Percentiles rank a stretch among this genome's conserved stretches.
These are phyloP conservation scores for Premnoplex brunnescens DNA, from an alignment of 2,797 vertebrate species.

Conservation along the genomic window DNA sequence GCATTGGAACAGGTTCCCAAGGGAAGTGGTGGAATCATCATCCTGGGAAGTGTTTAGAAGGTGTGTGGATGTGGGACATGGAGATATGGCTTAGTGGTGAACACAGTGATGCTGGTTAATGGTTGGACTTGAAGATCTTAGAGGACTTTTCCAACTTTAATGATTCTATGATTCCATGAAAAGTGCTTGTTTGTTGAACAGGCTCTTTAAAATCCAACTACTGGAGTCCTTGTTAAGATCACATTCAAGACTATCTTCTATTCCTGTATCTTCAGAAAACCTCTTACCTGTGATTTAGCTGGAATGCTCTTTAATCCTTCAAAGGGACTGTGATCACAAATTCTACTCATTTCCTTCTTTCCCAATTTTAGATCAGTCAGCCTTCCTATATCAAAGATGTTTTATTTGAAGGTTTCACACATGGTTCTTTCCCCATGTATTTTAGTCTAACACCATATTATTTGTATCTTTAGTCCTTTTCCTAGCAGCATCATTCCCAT, in stretches of 20 bases:
- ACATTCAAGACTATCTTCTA: not conserved
- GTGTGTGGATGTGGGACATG: not conserved
- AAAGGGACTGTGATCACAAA: not conserved
- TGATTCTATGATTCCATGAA: not conserved
- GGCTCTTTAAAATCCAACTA: not conserved
- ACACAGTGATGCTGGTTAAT: not conserved
- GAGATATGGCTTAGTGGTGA: not conserved
- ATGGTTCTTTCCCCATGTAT: not conserved
- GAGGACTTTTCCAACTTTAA: not conserved
- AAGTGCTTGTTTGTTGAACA: not conserved
- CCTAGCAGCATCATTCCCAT: not conserved
- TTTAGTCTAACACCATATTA: not conserved
- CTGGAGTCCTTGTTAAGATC: not conserved
- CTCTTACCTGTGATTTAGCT: not conserved
- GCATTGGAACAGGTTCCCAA: not conserved
- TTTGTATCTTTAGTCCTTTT: not conserved
- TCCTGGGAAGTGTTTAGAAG: not conserved
- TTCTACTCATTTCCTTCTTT: not conserved
- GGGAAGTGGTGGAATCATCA: not conserved
- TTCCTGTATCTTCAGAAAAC: not conserved
- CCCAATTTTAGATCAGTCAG: not conserved
- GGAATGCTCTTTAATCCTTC: not conserved
- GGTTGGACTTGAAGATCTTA: not conserved
- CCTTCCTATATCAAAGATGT: not conserved
- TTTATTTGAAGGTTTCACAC: not conserved